Conservation (phyloP, 2,797 vertebrate species). For the Dicrostonyx torquatus region DNA sequence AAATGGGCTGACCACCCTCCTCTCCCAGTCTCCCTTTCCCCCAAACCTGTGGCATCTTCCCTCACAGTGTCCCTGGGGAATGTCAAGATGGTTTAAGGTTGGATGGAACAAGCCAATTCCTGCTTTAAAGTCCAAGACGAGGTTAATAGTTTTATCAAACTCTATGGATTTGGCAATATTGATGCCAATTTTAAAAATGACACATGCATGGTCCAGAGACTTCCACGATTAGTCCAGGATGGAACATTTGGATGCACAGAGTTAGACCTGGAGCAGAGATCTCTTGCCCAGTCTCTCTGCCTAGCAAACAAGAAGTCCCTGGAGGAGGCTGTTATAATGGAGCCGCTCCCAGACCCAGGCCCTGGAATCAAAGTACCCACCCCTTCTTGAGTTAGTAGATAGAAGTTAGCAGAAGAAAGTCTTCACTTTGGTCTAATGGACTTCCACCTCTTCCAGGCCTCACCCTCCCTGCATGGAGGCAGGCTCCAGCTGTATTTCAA, state of each 20-base stretch:
- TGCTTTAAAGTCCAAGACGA: neutral
- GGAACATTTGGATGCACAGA: neutral
- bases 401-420: neutral
- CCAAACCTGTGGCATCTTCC: neutral
- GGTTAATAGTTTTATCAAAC: neutral
- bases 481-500: conserved; percentile 14
- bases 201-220: neutral
- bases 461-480: neutral
- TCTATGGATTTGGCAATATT: neutral
- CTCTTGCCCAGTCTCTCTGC: neutral
- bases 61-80: neutral
- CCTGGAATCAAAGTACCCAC: neutral
- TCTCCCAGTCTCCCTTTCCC: neutral
- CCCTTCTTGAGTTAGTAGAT: neutral
- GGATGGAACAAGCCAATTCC: neutral
- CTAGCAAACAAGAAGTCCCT: neutral
- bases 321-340: neutral
- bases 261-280: neutral
- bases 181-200: neutral
- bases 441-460: neutral
- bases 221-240: neutral
- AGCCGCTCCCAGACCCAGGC: neutral
- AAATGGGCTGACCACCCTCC: neutral
- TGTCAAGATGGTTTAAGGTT: neutral
- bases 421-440: neutral